Conservation (phyloP, 1,140 invertebrate genomes). For the Drosophila willistoni region DNA sequence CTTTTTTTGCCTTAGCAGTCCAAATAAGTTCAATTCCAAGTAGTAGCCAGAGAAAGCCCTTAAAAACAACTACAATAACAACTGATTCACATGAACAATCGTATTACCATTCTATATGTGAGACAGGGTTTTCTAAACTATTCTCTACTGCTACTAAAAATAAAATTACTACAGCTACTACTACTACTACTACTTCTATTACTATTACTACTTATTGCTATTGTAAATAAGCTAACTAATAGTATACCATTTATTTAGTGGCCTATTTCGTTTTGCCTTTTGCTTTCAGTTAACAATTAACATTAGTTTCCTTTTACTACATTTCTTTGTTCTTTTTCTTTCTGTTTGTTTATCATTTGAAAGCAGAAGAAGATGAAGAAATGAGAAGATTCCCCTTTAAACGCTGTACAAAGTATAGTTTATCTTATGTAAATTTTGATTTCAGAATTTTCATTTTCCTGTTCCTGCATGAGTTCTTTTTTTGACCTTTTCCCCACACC, state of each 20-base stretch:
- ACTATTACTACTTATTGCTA: slow-evolving; percentile 28
- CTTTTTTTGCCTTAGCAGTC: slow-evolving; percentile 25
- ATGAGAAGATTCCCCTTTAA: slow-evolving; percentile 15
- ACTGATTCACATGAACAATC: slow-evolving; percentile 12
- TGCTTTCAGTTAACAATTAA: slow-evolving; percentile 18
- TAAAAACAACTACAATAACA: slow-evolving; percentile 14
- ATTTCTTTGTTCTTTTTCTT: not conserved
- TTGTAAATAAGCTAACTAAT: slow-evolving; percentile 46
- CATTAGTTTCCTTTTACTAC: not conserved
- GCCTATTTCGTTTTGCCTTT: slow-evolving; percentile 21
- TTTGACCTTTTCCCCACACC: not conserved
- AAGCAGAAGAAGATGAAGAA: slow-evolving; percentile 8
- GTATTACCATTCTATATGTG: slow-evolving; percentile 11
- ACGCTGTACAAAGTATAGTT: slow-evolving; percentile 41
- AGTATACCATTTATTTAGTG: slow-evolving; percentile 3
- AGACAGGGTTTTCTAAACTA: slow-evolving; percentile 8
- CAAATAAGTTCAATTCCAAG: slow-evolving; percentile 23
- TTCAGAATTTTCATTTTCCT: slow-evolving; percentile 31
- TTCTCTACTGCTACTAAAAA: not conserved
- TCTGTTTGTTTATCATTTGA: not conserved
- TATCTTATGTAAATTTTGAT: not conserved
- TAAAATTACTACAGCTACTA: not conserved
- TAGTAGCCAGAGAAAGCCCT: slow-evolving; percentile 54
- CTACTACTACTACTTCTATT: not conserved
- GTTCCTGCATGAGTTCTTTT: slow-evolving; percentile 40